Conservation (phyloP, 2,888 invertebrate genomes). For the Pyralis farinalis region DNA sequence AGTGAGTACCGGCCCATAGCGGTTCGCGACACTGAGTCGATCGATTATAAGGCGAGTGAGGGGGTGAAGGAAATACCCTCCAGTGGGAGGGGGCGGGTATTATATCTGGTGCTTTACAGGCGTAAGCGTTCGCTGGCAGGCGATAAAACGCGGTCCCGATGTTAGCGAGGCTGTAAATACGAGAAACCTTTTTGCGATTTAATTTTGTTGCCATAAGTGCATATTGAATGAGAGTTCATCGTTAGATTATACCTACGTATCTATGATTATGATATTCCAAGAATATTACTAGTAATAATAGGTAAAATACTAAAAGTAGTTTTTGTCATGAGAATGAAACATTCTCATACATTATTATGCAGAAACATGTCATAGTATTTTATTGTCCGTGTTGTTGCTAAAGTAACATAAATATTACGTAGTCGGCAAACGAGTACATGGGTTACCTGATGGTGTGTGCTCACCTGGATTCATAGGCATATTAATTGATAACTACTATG, state of each 20-base stretch:
- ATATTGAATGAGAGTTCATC: constrained; percentile 24
- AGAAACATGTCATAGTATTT: too few relatives aligned
- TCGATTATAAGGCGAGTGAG: constrained; percentile 48
- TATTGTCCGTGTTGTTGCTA: too few relatives aligned
- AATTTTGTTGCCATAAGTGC: constrained; percentile 27
- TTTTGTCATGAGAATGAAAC: too few relatives aligned
- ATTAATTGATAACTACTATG: too few relatives aligned
- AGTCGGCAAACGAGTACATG: too few relatives aligned
- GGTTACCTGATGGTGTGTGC: too few relatives aligned
- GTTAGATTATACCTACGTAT: constrained; percentile 21
- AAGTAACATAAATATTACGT: too few relatives aligned
- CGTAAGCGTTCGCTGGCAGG: constrained; percentile 33
- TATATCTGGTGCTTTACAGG: constrained; percentile 44
- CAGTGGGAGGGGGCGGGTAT: constrained; percentile 16
- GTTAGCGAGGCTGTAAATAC: constrained; percentile 28
- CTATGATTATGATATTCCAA: background rate
- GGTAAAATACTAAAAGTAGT: too few relatives aligned
- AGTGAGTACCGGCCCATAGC: constrained; percentile 25
- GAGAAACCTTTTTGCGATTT: constrained; percentile 31
- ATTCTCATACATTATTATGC: too few relatives aligned
- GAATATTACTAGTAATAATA: too few relatives aligned
- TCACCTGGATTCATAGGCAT: too few relatives aligned
- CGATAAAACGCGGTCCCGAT: constrained; percentile 35
- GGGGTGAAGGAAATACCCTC: constrained; percentile 34
- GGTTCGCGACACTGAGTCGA: constrained; percentile 39